phyloP scores from a whole-genome alignment of 2,888 invertebrate genomes.

The Drosophila putrida region DNA sequence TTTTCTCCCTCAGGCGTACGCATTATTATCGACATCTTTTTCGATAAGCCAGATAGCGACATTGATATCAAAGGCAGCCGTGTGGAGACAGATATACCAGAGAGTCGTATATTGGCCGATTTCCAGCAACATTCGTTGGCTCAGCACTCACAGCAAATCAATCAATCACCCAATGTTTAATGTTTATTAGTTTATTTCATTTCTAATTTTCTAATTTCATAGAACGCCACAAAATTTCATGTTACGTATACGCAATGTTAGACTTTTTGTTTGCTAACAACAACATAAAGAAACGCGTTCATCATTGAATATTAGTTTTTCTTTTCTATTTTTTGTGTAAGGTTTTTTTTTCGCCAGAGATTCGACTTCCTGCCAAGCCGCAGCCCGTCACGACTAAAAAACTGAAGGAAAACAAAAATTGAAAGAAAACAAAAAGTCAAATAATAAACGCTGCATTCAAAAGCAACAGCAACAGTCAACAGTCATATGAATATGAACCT shows the following conservation, averaged over 20 bases:
- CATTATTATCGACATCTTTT: conserved; percentile 83
- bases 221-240: conserved; percentile 58
- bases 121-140: conserved; percentile 77
- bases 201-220: conserved; percentile 7
- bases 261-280: conserved; percentile 31
- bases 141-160: conserved; percentile 29
- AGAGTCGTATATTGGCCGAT: conserved; percentile 82
- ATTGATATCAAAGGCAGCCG: conserved; percentile 82
- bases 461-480: conserved; percentile 27
- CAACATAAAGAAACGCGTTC: conserved; percentile 30
- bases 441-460: conserved; percentile 41
- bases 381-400: conserved; percentile 28
- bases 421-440: conserved; percentile 15
- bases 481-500: conserved; percentile 64
- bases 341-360: conserved; percentile 1
- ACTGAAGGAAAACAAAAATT: neutral
- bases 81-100: conserved; percentile 84
- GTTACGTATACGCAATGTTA: conserved; percentile 12
- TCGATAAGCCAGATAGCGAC: conserved; percentile 70
- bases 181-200: conserved; percentile 12
- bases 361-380: conserved; percentile 43
- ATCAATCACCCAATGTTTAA: conserved; percentile 34
- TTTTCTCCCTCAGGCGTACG: conserved; percentile 76
- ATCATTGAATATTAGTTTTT: conserved; percentile 38
- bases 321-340: conserved; percentile 19